A percentile compares a stretch with the other conserved stretches of the same genome.
Conservation (phyloP, 2,888 invertebrate species). For the Rhaphigaster nebulosa region DNA sequence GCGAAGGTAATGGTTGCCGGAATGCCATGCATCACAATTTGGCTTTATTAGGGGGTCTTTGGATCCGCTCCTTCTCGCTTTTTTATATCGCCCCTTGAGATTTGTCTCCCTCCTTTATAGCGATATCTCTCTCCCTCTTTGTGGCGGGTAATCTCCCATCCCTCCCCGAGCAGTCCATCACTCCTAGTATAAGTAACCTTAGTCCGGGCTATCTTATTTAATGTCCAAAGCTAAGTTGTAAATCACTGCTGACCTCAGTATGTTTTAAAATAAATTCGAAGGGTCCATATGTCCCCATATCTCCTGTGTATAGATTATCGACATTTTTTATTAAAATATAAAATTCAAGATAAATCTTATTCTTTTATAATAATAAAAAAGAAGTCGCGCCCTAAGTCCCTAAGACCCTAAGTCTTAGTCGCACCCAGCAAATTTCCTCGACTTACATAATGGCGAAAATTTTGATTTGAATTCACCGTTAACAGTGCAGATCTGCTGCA, state of each 20-base stretch:
- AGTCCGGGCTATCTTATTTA: background rate
- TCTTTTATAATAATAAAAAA: too few relatives aligned
- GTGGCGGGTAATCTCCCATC: slow-evolving; percentile 23
- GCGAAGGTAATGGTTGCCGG: slow-evolving; percentile 32
- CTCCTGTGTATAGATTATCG: background rate
- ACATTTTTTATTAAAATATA: background rate
- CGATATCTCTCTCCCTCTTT: slow-evolving; percentile 37
- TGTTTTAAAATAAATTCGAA: background rate
- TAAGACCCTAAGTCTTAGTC: too few relatives aligned
- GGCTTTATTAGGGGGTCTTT: slow-evolving; percentile 55
- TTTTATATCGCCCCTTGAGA: slow-evolving; percentile 49
- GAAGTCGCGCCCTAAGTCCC: too few relatives aligned
- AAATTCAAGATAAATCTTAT: too few relatives aligned
- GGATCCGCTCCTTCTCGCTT: slow-evolving; percentile 48
- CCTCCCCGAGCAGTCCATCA: background rate
- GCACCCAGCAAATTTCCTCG: too few relatives aligned
- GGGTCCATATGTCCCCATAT: background rate
- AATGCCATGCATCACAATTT: slow-evolving; percentile 54
- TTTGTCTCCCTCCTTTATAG: slow-evolving; percentile 48
- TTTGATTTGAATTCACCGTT: too few relatives aligned
- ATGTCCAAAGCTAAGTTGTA: background rate
- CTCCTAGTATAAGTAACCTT: background rate
- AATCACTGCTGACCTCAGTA: background rate
- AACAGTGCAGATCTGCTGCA: too few relatives aligned
- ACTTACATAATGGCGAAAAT: too few relatives aligned